Percentiles rank a stretch among this genome's conserved stretches.
phyloP scores from a whole-genome alignment of 2,797 vertebrate genomes.

The Glossophaga mutica region DNA sequence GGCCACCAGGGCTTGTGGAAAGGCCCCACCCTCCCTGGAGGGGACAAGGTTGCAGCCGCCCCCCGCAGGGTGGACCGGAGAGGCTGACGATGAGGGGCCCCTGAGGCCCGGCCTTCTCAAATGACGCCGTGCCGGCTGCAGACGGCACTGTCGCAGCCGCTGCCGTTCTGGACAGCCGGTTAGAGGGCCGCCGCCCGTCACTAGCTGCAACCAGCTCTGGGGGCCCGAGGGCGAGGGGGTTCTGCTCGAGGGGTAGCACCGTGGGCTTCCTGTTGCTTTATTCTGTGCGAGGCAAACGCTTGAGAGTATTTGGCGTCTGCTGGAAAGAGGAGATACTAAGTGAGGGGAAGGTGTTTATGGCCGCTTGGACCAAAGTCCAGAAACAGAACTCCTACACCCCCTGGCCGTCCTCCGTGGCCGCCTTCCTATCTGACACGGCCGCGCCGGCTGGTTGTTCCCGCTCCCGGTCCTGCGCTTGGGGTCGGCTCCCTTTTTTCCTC shows the following conservation, averaged over 20 bases:
- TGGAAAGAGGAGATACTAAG: conserved; percentile 22
- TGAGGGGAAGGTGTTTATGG: conserved; percentile 40
- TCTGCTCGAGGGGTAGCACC: background rate
- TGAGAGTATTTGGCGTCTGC: conserved; percentile 17
- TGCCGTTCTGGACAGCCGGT: background rate
- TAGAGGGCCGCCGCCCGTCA: conserved; percentile 3
- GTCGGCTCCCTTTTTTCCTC: background rate
- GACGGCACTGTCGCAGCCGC: background rate
- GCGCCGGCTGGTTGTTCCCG: background rate
- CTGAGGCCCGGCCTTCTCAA: background rate
- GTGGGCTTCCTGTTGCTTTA: conserved; percentile 53
- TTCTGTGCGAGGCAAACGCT: conserved; percentile 36
- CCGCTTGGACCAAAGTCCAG: conserved; percentile 66
- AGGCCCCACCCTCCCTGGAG: background rate
- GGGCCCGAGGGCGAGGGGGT: background rate
- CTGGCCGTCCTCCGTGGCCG: background rate
- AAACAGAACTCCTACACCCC: conserved; percentile 40
- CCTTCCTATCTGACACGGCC: background rate
- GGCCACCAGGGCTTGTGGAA: background rate
- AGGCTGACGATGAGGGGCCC: background rate
- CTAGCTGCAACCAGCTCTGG: background rate
- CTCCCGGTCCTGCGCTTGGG: background rate
- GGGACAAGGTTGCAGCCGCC: background rate
- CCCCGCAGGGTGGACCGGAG: background rate
- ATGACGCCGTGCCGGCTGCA: background rate